Conservation (phyloP, 92 coral and sea anemone genomes). For the Parazoanthus darwini region DNA sequence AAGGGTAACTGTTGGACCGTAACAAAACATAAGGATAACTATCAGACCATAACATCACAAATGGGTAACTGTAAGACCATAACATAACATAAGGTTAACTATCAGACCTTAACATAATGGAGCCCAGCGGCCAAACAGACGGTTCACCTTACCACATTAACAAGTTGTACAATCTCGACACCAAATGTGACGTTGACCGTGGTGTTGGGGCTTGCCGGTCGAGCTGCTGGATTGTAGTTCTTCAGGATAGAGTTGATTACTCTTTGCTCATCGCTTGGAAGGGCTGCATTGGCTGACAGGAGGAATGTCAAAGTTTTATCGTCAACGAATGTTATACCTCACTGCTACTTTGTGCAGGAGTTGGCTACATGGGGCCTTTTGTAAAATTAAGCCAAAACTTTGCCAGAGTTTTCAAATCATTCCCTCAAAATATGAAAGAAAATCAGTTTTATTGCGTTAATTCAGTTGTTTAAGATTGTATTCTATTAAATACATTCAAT, state of each 20-base stretch:
- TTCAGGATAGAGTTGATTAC: constrained; percentile 22
- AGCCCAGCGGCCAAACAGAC: neutral
- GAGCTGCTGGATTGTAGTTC: constrained; percentile 15
- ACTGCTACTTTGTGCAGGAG: neutral
- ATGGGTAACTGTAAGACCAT: too few species aligned
- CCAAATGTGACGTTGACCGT: constrained; percentile 51
- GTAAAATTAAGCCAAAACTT: too few species aligned
- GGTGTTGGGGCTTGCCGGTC: constrained; percentile 29
- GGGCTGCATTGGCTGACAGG: constrained; percentile 32
- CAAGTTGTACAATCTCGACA: constrained; percentile 59
- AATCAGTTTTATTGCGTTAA: too few species aligned
- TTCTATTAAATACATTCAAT: too few species aligned
- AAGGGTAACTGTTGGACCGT: too few species aligned
- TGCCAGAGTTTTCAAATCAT: too few species aligned
- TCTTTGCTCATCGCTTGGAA: constrained; percentile 27
- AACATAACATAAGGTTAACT: neutral
- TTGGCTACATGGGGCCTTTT: neutral
- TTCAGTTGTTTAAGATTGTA: too few species aligned
- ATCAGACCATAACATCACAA: too few species aligned
- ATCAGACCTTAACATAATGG: neutral
- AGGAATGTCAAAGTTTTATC: neutral
- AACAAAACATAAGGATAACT: too few species aligned
- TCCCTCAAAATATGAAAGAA: too few species aligned
- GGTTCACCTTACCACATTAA: constrained; percentile 46
- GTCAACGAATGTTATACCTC: neutral